Percentiles rank a stretch among this genome's conserved stretches.
Evolutionary conservation across 2,888 invertebrate genomes (phyloP).

Genomic region (Drosophila villosipedis): DNA sequence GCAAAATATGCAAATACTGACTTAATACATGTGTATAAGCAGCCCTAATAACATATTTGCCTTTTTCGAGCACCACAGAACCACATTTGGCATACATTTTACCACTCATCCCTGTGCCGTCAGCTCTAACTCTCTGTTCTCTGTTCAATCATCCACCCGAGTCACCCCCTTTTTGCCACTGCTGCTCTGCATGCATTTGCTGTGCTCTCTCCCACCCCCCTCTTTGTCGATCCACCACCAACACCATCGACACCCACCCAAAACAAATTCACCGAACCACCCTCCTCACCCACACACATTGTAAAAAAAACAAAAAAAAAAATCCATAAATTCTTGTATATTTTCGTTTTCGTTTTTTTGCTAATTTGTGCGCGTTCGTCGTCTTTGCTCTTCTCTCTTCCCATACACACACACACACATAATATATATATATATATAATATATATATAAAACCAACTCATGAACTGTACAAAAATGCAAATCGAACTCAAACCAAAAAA

Average conservation of each 20-base stretch:
- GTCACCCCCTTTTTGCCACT: slow-evolving; percentile 31
- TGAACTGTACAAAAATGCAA: slow-evolving; percentile 68
- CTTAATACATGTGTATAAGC: slow-evolving; percentile 37
- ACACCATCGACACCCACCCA: slow-evolving; percentile 39
- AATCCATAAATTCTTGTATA: slow-evolving; percentile 55
- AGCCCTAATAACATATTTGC: slow-evolving; percentile 30
- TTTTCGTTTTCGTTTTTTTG: slow-evolving; percentile 71
- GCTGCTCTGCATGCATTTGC: slow-evolving; percentile 57
- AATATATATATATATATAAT: slow-evolving; percentile 24
- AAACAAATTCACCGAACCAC: slow-evolving; percentile 5
- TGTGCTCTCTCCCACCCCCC: slow-evolving; percentile 24
- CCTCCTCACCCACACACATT: slow-evolving; percentile 42
- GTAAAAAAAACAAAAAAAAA: slow-evolving; percentile 55
- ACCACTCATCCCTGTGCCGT: slow-evolving; percentile 40
- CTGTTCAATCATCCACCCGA: slow-evolving; percentile 33
- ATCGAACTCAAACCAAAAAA: slow-evolving; percentile 54
- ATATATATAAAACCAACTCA: slow-evolving; percentile 48
- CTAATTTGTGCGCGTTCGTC: slow-evolving; percentile 78
- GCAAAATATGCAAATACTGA: not conserved
- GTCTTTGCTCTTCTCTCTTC: slow-evolving; percentile 79
- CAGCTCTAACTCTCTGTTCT: slow-evolving; percentile 47
- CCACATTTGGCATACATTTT: slow-evolving; percentile 14
- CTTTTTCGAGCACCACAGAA: not conserved
- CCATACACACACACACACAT: slow-evolving; percentile 53
- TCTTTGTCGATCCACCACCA: slow-evolving; percentile 47